Evolutionary conservation across 1,140 invertebrate genomes (phyloP).

Genomic region (Rhagoletis zephyria): DNA sequence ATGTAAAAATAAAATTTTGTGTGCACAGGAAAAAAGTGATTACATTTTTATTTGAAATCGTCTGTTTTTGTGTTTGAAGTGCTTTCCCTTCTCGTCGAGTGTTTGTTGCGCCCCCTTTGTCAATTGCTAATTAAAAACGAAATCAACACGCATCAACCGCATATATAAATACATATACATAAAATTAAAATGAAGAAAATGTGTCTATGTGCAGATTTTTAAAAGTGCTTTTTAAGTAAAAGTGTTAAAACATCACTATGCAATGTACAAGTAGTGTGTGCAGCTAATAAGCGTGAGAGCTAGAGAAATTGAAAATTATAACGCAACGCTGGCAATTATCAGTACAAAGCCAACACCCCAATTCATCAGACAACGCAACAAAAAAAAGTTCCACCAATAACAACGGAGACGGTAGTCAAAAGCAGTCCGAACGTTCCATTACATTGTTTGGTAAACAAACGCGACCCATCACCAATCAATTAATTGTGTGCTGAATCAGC

Average conservation of each 20-base stretch:
- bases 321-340: conserved; percentile 35
- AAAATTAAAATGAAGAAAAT: background rate
- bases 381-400: background rate
- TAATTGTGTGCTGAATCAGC: background rate
- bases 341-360: conserved; percentile 42
- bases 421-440: background rate
- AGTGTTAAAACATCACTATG: background rate
- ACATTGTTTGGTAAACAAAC: conserved; percentile 51
- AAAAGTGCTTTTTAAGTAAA: background rate
- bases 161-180: conserved; percentile 31
- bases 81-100: background rate
- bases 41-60: background rate
- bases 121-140: conserved; percentile 30
- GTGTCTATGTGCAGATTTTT: background rate
- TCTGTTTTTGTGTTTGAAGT: background rate
- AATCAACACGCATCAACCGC: background rate
- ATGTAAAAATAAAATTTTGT: background rate
- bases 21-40: background rate
- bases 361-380: conserved; percentile 29
- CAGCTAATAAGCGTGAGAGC: background rate
- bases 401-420: background rate
- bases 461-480: conserved; percentile 19
- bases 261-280: background rate
- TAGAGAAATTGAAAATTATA: conserved; percentile 14
- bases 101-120: background rate